Base-by-base conservation (phyloP, 1,140 invertebrate species). In the Triops cancriformis region DNA sequence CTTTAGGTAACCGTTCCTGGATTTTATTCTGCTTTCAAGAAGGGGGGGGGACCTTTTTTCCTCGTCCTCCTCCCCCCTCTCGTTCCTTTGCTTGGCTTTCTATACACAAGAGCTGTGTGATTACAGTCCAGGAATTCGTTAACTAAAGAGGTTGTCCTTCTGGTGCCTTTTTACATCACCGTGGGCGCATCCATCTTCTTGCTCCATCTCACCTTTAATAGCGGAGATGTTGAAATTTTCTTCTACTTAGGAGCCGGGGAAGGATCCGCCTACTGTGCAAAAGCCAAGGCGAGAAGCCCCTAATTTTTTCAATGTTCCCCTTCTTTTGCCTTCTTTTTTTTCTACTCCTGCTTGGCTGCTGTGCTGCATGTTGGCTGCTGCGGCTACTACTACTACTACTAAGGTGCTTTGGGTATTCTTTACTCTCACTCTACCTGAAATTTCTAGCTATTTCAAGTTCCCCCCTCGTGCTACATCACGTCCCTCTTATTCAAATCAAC, bases 401-500 rank as follows among this genome's bases (percentile, higher is more conserved):
- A n/a, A 64, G n/a, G n/a, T 64, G 51, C 23, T n/a, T 64, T 6
- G 14, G 14, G 18, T 64, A 5, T 23, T 23, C 51, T 64, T 64
- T 23, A n/a, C 51, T 64, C 45, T 64, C 45, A 18, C 51, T 64
- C 51, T 64, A 64, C 51, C 51, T 64, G 51, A 64, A 64, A n/a
- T 64, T 64, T 64, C 51, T 0, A 64, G 23, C 51, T 37, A 64
- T 64, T 64, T 64, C 51, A 64, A 64, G 51, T 64, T 64, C 51
- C 31, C n/a, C 31, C 51, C 51, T 64, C 51, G 51, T 64, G 51
- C 51, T 64, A 64, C 51, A 64, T 64, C 51, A 64, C 51, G 51
- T 64, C 51, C 51, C 14, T 64, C 51, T 64, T 64, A 64, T 64
- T 64, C 51, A 64, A 64, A 64, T 64, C 51, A 64, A 64, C 51